These are phyloP conservation scores for Acleris holmiana DNA, from an alignment of 2,888 invertebrate species.

Conservation along the genomic window DNA sequence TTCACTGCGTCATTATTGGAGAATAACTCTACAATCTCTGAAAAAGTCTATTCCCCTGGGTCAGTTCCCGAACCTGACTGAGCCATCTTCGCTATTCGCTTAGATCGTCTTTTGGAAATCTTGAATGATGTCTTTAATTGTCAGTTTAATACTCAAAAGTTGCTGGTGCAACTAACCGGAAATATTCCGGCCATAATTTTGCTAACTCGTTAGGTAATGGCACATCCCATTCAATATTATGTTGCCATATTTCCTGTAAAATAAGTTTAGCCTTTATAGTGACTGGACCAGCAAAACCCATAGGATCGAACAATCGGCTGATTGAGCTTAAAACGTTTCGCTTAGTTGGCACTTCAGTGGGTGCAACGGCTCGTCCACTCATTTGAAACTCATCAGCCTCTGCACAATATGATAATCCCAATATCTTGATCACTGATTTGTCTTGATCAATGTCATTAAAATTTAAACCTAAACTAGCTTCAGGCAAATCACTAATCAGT, in stretches of 20 bases:
- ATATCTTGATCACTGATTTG: constrained; percentile 12
- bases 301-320: constrained; percentile 32
- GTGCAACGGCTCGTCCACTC: constrained; percentile 9
- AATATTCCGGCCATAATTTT: constrained; percentile 11
- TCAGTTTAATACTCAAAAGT: too few species aligned
- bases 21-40: too few species aligned
- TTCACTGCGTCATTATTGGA: too few species aligned
- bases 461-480: constrained; percentile 8
- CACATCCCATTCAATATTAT: constrained; percentile 16
- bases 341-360: constrained; percentile 13
- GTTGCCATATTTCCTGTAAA: constrained; percentile 26
- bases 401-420: constrained; percentile 27
- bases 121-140: too few species aligned
- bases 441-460: constrained; percentile 11
- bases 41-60: too few species aligned
- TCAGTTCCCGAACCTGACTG: too few species aligned
- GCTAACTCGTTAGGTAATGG: constrained; percentile 4
- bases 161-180: too few species aligned
- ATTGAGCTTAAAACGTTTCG: constrained; percentile 30
- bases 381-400: constrained; percentile 17
- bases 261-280: constrained; percentile 21
- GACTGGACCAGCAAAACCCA: constrained; percentile 32
- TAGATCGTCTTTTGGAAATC: too few species aligned
- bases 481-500: constrained; percentile 22
- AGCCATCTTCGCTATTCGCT: too few species aligned